Evolutionary conservation across 2,888 invertebrate species (phyloP).

Genomic region (Acanthoscelides obtectus): DNA sequence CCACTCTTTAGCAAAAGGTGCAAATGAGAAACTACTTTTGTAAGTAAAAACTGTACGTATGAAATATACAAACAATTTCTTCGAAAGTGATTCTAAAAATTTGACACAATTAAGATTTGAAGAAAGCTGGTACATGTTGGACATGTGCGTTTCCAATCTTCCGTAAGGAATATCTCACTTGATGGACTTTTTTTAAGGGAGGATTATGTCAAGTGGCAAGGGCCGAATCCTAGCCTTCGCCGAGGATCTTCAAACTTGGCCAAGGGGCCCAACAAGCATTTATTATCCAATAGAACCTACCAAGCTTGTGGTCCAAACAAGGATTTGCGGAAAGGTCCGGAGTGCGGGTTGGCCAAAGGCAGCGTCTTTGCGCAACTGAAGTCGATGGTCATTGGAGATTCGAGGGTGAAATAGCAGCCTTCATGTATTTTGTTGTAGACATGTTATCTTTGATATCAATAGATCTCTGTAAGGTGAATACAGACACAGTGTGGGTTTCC

Average conservation of each 20-base stretch:
- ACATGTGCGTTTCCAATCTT: no score
- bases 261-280: constrained; percentile 52
- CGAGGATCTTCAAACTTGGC: constrained; percentile 50
- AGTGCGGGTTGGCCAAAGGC: constrained; percentile 68
- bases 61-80: background rate
- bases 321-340: constrained; percentile 68
- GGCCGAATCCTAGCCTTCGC: constrained; percentile 64
- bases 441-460: no score
- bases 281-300: constrained; percentile 41
- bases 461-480: no score
- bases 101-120: background rate
- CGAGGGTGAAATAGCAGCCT: constrained; percentile 49
- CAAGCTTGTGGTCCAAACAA: constrained; percentile 63
- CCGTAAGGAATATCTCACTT: no score
- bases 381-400: constrained; percentile 46
- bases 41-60: constrained; percentile 54
- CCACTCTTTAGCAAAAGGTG: constrained; percentile 66
- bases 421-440: constrained; percentile 32
- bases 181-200: constrained; percentile 57
- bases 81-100: constrained; percentile 2
- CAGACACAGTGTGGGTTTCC: no score
- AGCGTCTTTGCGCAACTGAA: constrained; percentile 71
- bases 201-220: constrained; percentile 81
- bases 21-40: constrained; percentile 73
- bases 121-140: no score